phyloP scores from a whole-genome alignment of 1,140 invertebrate species.

The Drosophila athabasca region DNA sequence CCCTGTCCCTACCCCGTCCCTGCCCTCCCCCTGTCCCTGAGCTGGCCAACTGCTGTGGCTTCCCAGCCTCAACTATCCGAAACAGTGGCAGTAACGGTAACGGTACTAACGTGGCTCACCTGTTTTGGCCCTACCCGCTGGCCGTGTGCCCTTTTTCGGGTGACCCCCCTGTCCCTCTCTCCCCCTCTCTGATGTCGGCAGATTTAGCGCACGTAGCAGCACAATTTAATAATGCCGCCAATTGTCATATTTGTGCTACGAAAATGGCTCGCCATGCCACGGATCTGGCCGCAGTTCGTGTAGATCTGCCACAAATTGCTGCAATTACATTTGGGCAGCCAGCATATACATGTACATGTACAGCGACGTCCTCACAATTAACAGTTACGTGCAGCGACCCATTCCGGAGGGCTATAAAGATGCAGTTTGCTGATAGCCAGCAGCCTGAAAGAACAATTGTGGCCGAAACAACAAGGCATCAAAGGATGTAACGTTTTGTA shows the following conservation, averaged over 20 bases:
- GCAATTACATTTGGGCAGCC: slow-evolving; percentile 33
- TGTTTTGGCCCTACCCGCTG: slow-evolving; percentile 16
- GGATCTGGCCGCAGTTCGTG: slow-evolving; percentile 22
- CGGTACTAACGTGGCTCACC: slow-evolving; percentile 4
- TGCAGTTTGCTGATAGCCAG: too few relatives aligned
- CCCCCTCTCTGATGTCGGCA: slow-evolving; percentile 54
- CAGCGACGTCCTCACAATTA: slow-evolving; percentile 10
- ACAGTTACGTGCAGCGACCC: slow-evolving; percentile 16
- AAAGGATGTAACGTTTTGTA: too few relatives aligned
- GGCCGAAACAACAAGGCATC: too few relatives aligned
- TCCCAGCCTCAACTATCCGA: too few relatives aligned
- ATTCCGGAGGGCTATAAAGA: not conserved
- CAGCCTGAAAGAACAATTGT: too few relatives aligned
- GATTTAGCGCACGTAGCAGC: slow-evolving; percentile 76
- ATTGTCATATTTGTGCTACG: slow-evolving; percentile 75
- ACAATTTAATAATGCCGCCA: slow-evolving; percentile 71
- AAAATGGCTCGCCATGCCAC: slow-evolving; percentile 40
- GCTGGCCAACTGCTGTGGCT: not conserved
- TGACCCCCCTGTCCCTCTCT: not conserved
- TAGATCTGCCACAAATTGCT: slow-evolving; percentile 22
- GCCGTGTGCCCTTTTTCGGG: slow-evolving; percentile 39
- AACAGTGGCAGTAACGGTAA: too few relatives aligned
- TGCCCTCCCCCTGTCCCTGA: not conserved
- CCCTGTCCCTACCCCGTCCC: too few relatives aligned
- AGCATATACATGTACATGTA: too few relatives aligned